Percentiles rank a stretch among this genome's conserved stretches.
Evolutionary conservation across 2,113 vertebrate species (phyloP).

Genomic region (Pachyramphus minor): DNA sequence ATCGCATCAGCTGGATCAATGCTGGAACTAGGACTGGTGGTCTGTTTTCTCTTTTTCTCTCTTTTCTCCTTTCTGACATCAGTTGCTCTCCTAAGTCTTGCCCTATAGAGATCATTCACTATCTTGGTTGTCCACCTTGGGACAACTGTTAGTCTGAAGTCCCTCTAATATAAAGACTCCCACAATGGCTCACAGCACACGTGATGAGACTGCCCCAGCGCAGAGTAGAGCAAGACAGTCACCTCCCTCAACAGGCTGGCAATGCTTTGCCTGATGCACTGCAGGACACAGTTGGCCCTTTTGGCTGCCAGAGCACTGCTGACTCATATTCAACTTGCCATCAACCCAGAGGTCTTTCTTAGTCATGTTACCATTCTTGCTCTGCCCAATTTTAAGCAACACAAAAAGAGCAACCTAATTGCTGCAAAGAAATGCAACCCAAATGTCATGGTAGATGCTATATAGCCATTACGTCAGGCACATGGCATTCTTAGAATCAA

Average conservation of each 20-base stretch:
- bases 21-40: background rate
- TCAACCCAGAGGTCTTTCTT: background rate
- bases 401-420: background rate
- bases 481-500: background rate
- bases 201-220: rapidly evolving
- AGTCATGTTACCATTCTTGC: background rate
- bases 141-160: background rate
- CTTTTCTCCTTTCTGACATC: background rate
- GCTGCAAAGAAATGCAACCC: background rate
- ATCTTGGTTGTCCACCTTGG: background rate
- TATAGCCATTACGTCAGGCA: background rate
- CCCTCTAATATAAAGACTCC: background rate
- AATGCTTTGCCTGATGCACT: background rate
- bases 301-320: background rate
- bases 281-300: rapidly evolving
- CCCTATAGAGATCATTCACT: background rate
- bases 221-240: background rate
- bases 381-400: background rate
- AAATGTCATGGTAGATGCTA: background rate
- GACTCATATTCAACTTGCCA: background rate
- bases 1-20: background rate
- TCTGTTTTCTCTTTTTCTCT: background rate
- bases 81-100: background rate
- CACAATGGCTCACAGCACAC: background rate
- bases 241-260: rapidly evolving